Conservation (phyloP, 2,888 invertebrate species). For the Drosophila mettleri region DNA sequence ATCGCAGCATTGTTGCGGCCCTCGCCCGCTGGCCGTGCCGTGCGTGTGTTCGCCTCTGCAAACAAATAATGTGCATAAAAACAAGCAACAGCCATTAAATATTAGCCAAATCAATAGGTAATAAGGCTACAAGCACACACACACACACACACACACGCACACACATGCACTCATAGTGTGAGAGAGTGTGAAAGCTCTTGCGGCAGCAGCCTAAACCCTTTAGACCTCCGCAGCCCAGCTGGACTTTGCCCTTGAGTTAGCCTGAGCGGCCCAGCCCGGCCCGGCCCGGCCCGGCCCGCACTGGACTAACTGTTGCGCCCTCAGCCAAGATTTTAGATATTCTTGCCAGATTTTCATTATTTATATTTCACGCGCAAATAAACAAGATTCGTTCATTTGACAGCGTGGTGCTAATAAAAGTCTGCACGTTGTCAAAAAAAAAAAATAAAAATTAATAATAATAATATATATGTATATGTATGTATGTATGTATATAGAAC, state of each 20-base stretch:
- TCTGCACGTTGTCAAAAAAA: constrained; percentile 47
- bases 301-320: constrained; percentile 57
- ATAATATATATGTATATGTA: not conserved
- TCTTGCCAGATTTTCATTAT: not conserved
- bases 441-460: constrained; percentile 2
- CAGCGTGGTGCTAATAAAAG: constrained; percentile 67
- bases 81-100: constrained; percentile 63
- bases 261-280: constrained; percentile 8
- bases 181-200: constrained; percentile 1
- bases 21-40: not conserved
- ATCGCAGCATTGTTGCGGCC: constrained; percentile 41
- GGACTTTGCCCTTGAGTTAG: not conserved
- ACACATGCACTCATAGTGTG: not conserved
- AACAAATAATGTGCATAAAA: constrained; percentile 60
- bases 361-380: constrained; percentile 19
- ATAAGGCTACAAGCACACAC: constrained; percentile 21
- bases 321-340: too few species aligned
- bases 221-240: not conserved
- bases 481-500: not conserved
- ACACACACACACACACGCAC: constrained; percentile 22
- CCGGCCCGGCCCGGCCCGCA: too few species aligned
- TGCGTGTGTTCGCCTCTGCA: constrained; percentile 19
- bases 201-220: constrained; percentile 22
- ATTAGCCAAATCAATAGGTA: constrained; percentile 63
- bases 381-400: constrained; percentile 39